Evolutionary conservation across 92 coral and sea anemone genomes (phyloP).

Genomic region (Bergia puertoricense): DNA sequence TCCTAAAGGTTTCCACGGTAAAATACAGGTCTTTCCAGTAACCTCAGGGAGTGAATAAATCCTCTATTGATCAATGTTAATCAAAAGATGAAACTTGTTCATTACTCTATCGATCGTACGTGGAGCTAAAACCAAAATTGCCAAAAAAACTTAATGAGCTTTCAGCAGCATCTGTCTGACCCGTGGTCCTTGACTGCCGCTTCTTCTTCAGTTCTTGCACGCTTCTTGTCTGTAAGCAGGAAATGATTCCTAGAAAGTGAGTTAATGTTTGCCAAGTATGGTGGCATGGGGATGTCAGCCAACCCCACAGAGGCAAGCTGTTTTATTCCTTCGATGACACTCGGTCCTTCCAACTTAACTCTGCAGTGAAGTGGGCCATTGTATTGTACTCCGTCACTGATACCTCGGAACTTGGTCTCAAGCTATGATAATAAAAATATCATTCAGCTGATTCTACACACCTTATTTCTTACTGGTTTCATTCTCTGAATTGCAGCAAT

Average conservation of each 20-base stretch:
- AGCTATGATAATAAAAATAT: slow-evolving; percentile 42
- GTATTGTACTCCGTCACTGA: slow-evolving; percentile 52
- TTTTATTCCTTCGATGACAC: slow-evolving; percentile 91
- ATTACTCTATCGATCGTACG: not conserved
- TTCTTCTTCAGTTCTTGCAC: slow-evolving; percentile 39
- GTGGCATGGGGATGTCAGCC: slow-evolving; percentile 82
- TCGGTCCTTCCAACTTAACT: slow-evolving; percentile 88
- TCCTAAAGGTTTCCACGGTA: no score
- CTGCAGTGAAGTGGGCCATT: slow-evolving; percentile 69
- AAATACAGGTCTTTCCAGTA: no score
- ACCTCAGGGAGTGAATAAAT: no score
- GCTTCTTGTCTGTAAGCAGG: slow-evolving; percentile 73
- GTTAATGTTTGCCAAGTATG: slow-evolving; percentile 77
- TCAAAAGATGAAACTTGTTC: no score
- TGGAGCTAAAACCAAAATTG: not conserved
- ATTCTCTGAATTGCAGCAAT: no score
- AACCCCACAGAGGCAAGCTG: slow-evolving; percentile 67
- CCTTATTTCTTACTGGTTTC: no score
- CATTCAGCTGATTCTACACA: not conserved
- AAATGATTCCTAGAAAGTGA: slow-evolving; percentile 83
- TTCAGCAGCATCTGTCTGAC: not conserved
- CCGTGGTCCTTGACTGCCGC: not conserved
- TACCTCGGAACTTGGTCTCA: slow-evolving; percentile 73
- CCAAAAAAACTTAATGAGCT: not conserved
- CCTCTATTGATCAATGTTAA: no score